These are phyloP conservation scores for Platorchestia sp. DNA, from an alignment of 1,140 invertebrate species.

Conservation along the genomic window DNA sequence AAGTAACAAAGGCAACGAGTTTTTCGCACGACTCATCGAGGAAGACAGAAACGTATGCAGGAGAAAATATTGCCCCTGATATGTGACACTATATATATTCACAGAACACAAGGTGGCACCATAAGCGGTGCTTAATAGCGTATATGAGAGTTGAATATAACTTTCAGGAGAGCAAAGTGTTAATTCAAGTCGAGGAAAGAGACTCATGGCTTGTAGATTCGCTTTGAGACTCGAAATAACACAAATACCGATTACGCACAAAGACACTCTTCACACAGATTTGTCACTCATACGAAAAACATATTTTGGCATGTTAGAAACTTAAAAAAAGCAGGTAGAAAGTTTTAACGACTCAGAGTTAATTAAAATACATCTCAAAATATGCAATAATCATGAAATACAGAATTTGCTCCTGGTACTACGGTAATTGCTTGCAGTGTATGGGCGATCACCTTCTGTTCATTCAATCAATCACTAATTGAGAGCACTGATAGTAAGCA, in stretches of 20 bases:
- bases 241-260: neutral
- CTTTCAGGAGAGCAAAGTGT: neutral
- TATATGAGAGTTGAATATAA: neutral
- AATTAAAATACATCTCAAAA: neutral
- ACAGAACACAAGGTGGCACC: too few relatives aligned
- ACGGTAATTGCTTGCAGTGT: neutral
- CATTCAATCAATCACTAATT: neutral
- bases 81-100: too few relatives aligned
- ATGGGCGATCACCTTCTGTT: neutral
- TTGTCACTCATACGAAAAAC: too few relatives aligned
- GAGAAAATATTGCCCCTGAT: neutral
- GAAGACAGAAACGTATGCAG: neutral
- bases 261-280: too few relatives aligned
- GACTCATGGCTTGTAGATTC: neutral
- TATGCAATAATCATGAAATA: neutral
- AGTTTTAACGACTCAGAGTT: neutral
- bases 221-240: neutral
- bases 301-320: too few relatives aligned
- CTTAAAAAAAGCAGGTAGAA: neutral
- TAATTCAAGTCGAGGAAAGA: neutral
- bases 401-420: neutral
- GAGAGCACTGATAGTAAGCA: neutral
- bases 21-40: neutral
- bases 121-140: neutral
- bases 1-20: neutral